Evolutionary conservation across 2,797 vertebrate species (phyloP), one percentile per base, ranked within the genome.

Genomic region (Cottoperca gobio): DNA sequence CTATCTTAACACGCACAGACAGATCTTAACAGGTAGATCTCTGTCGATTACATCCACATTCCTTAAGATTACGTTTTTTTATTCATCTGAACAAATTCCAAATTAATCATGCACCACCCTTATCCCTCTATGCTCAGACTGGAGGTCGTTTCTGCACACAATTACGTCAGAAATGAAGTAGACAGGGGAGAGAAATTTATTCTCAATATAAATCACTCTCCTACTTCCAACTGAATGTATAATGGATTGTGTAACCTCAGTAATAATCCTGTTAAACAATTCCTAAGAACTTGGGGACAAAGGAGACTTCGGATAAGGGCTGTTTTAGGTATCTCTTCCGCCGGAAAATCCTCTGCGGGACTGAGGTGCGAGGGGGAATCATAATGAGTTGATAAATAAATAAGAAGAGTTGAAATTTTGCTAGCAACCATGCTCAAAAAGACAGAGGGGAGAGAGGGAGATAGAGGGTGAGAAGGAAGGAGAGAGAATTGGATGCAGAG

Each of bases 341-440:
- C 62, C 2, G 46, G 67, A 86, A 85, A 81, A 78, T 68, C 82
- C 84, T 86, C 79, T 65, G 59, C 13, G 63, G 84, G 75, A 84
- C 81, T 76, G 78, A 81, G 78, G 85, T 73, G 72, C 48, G 24
- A 84, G 76, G 23, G 82, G 81, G 86, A 91, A 90, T 91, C 79
- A 55, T 90, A 90, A 93, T 91, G 79, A 88, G 71, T 78, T 82
- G 86, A 90, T 92, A 88, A 94, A 94, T 93, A 93, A 92, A 92
- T 90, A 92, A 89, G 68, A 90, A 81, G 81, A 57, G 79, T 82
- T 85, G 85, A 89, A 89, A 86, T 84, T 87, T 86, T 87, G 82
- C 89, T 82, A 83, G 79, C 70, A 60, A 79, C 74, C 45, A 19
- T 79, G 70, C 78, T 86, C 81, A 84, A 79, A 86, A 70, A 88